A percentile compares a stretch with the other conserved stretches of the same genome.
phyloP scores from a whole-genome alignment of 2,113 vertebrate species.

The Osmerus eperlanus region DNA sequence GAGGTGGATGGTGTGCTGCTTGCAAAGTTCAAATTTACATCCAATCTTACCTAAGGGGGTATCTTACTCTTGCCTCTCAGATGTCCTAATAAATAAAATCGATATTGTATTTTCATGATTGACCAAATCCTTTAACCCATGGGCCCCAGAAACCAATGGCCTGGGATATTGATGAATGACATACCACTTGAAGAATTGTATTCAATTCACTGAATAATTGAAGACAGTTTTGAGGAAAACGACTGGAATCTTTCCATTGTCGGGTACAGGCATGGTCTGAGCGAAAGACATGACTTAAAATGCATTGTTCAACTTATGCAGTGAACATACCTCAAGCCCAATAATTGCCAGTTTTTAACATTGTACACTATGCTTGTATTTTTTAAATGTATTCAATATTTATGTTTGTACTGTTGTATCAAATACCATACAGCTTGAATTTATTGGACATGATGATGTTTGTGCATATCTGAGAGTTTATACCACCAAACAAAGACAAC shows the following conservation, averaged over 20 bases:
- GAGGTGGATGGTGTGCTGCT: conserved; percentile 50
- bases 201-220: conserved; percentile 43
- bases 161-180: conserved; percentile 42
- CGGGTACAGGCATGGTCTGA: neutral
- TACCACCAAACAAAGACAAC: neutral
- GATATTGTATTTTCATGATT: conserved; percentile 50
- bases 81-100: conserved; percentile 59
- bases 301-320: neutral
- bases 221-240: neutral
- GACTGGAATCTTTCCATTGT: neutral
- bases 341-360: neutral
- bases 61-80: conserved; percentile 31
- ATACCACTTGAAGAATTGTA: conserved; percentile 39
- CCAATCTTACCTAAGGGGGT: conserved; percentile 46
- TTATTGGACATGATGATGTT: neutral
- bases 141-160: conserved; percentile 53
- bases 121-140: conserved; percentile 51
- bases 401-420: neutral
- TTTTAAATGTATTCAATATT: neutral
- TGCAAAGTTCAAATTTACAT: conserved; percentile 53
- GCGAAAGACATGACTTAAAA: neutral
- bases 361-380: neutral
- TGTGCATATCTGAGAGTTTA: neutral
- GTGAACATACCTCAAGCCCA: neutral
- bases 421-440: neutral